phyloP scores from a whole-genome alignment of 2,888 invertebrate species.

The Apotomis turbidana region DNA sequence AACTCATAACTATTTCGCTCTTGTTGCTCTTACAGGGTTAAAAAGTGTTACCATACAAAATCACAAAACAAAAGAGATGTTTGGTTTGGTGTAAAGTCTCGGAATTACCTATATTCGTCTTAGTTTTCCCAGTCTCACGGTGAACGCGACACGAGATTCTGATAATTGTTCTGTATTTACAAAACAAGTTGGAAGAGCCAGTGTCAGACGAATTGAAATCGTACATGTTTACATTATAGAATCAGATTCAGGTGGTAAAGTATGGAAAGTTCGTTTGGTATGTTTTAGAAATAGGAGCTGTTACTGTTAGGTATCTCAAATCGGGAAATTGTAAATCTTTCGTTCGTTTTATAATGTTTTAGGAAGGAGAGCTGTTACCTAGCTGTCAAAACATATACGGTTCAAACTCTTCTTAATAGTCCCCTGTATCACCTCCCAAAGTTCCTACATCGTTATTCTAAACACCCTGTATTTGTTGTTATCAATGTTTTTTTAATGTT shows the following conservation, averaged over 20 bases:
- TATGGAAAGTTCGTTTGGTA: background rate
- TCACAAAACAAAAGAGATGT: background rate
- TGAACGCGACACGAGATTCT: conserved; percentile 22
- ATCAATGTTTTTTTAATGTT: no score
- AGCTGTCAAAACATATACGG: no score
- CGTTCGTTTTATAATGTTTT: no score
- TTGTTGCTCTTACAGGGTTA: no score
- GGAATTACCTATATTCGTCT: conserved; percentile 1
- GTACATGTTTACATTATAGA: background rate
- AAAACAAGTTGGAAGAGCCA: conserved; percentile 22
- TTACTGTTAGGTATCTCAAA: conserved; percentile 11
- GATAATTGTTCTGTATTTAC: conserved; percentile 31
- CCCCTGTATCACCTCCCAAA: no score
- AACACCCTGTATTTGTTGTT: no score
- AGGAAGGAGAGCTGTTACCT: no score
- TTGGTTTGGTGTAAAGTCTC: background rate
- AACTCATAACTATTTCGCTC: background rate
- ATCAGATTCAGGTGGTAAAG: background rate
- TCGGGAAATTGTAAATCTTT: background rate
- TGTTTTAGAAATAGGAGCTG: background rate
- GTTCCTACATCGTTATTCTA: no score
- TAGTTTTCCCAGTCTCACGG: conserved; percentile 35
- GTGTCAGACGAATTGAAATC: background rate
- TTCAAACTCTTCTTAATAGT: no score
- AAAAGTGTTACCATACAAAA: background rate